Base-by-base conservation (phyloP, 2,797 vertebrate genomes). In the Rhinatrema bivittatum region DNA sequence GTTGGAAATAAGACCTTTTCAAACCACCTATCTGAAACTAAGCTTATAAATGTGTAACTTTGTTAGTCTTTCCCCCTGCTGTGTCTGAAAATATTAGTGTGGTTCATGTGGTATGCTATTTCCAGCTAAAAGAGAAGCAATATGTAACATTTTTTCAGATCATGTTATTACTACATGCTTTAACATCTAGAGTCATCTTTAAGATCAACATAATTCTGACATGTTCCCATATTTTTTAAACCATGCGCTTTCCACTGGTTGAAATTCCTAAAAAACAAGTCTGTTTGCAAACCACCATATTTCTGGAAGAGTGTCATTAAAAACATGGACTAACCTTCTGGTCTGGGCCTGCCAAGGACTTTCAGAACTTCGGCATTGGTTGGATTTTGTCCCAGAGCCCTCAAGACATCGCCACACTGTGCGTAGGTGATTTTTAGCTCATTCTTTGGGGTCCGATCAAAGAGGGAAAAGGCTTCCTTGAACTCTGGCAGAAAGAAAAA, bases 401-500 rank as follows among this genome's bases (percentile, higher is more conserved):
- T 65, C 60, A 98, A 68, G 20, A 99, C 82, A 1, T 99, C 94
- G 0, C 93, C 95, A 0, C 95, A 99, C 37, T 99, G 95, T 1
- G 68, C 91, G 0, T 87, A 98, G 0, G 91, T 92, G 78, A 99
- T 98, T 59, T 98, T 98, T 92, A 93, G 87, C 73, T 97, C 94
- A 0, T 72, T 84, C 42, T 70, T 70, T 13, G 91, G 91, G 3
- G 96, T 98, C 29, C 92, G 79, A 76, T 98, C 96, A 0, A 95
- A 98, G 39, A 99, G 78, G 50, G 81, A 87, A 70, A 98, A 98
- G 0, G 94, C 78, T 53, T 98, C 95, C 70, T 89, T 98, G 50
- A 96, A 98, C 29, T 99, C 96, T 99, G 75, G 19, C 25, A 4
- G 43, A 33, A 46, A 14, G 33, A 16, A 16, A 10, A 9, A 16